Evolutionary conservation across 1,140 invertebrate species (phyloP).

Genomic region (Antheraea mylitta): DNA sequence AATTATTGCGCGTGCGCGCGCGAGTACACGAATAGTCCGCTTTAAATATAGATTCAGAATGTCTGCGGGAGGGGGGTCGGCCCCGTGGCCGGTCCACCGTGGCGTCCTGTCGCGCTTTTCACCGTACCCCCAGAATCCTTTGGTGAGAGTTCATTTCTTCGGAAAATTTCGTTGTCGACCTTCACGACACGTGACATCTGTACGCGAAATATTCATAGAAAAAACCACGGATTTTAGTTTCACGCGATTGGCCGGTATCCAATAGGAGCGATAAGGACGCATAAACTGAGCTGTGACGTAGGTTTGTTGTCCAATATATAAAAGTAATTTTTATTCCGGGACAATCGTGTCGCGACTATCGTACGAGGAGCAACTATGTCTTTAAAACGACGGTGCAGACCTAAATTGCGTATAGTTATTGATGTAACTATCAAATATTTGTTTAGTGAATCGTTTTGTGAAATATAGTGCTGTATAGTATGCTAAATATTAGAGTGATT

Average conservation of each 20-base stretch:
- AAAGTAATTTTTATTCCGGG: slow-evolving; percentile 57
- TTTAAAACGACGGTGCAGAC: slow-evolving; percentile 56
- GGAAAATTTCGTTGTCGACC: slow-evolving; percentile 42
- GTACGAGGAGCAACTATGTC: slow-evolving; percentile 47
- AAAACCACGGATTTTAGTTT: slow-evolving; percentile 54
- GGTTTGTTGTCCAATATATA: slow-evolving; percentile 59
- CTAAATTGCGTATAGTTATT: slow-evolving; percentile 62
- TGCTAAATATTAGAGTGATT: slow-evolving; percentile 33
- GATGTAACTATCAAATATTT: slow-evolving; percentile 68
- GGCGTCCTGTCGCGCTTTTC: slow-evolving; percentile 80
- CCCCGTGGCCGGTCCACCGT: slow-evolving; percentile 84
- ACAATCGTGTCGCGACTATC: slow-evolving; percentile 39
- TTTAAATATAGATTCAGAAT: slow-evolving; percentile 74
- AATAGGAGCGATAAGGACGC: slow-evolving; percentile 60
- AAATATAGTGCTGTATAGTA: slow-evolving; percentile 29
- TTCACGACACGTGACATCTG: slow-evolving; percentile 53
- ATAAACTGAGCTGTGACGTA: slow-evolving; percentile 62
- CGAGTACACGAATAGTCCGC: slow-evolving; percentile 65
- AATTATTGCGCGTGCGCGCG: slow-evolving; percentile 70
- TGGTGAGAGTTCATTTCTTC: slow-evolving; percentile 59
- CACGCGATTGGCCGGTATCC: slow-evolving; percentile 72
- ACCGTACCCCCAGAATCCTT: slow-evolving; percentile 67
- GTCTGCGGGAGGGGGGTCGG: slow-evolving; percentile 78
- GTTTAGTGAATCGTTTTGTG: slow-evolving; percentile 38
- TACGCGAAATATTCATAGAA: slow-evolving; percentile 70